phyloP scores from a whole-genome alignment of 1,140 invertebrate species.

The Diabrotica undecimpunctata region DNA sequence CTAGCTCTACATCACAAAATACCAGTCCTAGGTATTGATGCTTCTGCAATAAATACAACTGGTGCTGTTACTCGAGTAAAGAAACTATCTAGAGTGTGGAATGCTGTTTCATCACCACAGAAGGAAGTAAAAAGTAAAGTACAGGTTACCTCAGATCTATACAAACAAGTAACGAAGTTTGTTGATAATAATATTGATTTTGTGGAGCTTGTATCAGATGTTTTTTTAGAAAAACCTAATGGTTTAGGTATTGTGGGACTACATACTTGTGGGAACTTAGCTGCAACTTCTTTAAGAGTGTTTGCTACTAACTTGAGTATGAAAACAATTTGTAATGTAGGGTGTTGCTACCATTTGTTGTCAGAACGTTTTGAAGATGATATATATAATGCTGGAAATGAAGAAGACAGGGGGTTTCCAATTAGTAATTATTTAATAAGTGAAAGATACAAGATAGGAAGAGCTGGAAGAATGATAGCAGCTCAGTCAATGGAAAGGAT shows the following conservation, averaged over 20 bases:
- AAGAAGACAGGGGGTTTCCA: constrained; percentile 58
- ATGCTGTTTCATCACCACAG: constrained; percentile 40
- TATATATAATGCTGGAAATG: constrained; percentile 22
- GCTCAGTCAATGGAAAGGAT: constrained; percentile 72
- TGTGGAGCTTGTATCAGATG: constrained; percentile 46
- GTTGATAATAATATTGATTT: constrained; percentile 54
- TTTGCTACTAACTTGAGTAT: constrained; percentile 60
- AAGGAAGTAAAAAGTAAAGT: constrained; percentile 25
- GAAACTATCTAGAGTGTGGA: constrained; percentile 57
- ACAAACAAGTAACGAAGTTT: constrained; percentile 50
- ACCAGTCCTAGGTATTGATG: constrained; percentile 76
- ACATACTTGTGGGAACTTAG: constrained; percentile 86
- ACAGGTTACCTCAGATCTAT: constrained; percentile 34
- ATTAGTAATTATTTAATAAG: constrained; percentile 61
- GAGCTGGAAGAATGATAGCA: constrained; percentile 79
- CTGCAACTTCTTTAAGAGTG: constrained; percentile 68
- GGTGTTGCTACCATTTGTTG: constrained; percentile 87
- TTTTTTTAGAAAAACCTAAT: constrained; percentile 47
- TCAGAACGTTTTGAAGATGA: constrained; percentile 57
- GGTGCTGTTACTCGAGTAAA: constrained; percentile 60
- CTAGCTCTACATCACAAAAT: constrained; percentile 67
- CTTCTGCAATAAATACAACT: constrained; percentile 59
- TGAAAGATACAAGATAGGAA: constrained; percentile 57
- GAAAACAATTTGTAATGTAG: constrained; percentile 70
- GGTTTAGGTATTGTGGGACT: constrained; percentile 67